Evolutionary conservation across 2,888 invertebrate species (phyloP).

Genomic region (Formica aserva): DNA sequence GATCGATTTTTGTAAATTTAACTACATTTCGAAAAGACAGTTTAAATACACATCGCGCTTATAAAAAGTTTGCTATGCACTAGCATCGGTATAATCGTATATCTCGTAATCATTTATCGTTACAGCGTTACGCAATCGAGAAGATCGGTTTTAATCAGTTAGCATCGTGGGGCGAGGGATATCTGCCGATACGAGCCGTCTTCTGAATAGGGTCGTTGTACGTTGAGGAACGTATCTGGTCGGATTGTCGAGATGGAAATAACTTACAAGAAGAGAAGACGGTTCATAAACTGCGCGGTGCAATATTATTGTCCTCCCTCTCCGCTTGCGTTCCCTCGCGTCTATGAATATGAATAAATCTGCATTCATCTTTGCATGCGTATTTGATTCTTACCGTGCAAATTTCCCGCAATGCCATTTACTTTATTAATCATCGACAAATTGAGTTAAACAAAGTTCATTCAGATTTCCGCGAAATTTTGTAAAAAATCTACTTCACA

Average conservation of each 20-base stretch:
- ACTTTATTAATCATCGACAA: neutral
- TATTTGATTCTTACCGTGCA: slow-evolving; percentile 50
- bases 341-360: slow-evolving; percentile 63
- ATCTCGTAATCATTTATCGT: neutral
- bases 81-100: too few species aligned
- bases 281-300: slow-evolving; percentile 77
- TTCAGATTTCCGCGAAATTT: neutral
- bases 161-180: slow-evolving; percentile 61
- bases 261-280: slow-evolving; percentile 75
- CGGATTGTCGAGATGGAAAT: slow-evolving; percentile 80
- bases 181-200: slow-evolving; percentile 67
- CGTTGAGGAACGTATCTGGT: slow-evolving; percentile 80
- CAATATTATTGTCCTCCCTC: slow-evolving; percentile 63
- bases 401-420: neutral
- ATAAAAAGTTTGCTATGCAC: neutral
- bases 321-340: slow-evolving; percentile 22
- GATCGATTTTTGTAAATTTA: neutral
- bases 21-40: neutral
- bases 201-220: slow-evolving; percentile 80
- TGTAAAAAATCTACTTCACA: neutral
- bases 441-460: slow-evolving; percentile 3
- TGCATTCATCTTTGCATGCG: neutral
- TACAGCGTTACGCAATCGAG: slow-evolving; percentile 55
- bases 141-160: slow-evolving; percentile 65
- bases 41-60: neutral